Conservation (phyloP, 2,113 vertebrate species). For the Dasypus novemcinctus region DNA sequence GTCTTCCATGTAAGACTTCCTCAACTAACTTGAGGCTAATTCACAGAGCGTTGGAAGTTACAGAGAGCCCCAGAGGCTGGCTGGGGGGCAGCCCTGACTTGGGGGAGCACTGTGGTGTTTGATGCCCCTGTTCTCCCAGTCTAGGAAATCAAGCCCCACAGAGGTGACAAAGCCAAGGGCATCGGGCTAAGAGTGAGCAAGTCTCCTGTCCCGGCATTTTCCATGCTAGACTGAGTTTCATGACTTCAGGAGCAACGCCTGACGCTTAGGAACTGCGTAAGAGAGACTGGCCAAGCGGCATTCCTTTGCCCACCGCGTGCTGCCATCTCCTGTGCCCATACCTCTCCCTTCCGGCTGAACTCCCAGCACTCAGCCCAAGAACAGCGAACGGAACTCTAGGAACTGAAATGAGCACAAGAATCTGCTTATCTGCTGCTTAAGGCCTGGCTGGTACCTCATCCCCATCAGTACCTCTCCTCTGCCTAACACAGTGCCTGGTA, state of each 20-base stretch:
- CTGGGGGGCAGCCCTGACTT: too few species aligned
- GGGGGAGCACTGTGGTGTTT: too few species aligned
- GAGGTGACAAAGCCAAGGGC: neutral
- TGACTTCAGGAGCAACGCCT: rapidly evolving
- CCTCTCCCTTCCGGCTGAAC: neutral
- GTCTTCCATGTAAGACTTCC: neutral
- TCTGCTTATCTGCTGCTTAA: rapidly evolving
- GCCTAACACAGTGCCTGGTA: neutral
- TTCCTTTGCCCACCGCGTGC: neutral
- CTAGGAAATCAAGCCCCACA: neutral
- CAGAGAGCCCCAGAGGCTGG: neutral
- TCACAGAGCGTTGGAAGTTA: neutral
- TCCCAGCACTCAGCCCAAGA: neutral
- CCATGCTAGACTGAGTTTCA: neutral
- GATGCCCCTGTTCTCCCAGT: neutral
- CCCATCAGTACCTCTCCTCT: rapidly evolving
- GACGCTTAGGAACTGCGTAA: too few species aligned
- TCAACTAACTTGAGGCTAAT: rapidly evolving
- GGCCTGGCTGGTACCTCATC: rapidly evolving
- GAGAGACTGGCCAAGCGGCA: rapidly evolving
- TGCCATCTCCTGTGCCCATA: rapidly evolving
- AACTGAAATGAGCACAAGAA: rapidly evolving
- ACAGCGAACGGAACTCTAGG: rapidly evolving
- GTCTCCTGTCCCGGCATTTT: neutral
- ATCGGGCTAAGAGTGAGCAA: neutral